Evolutionary conservation across 2,797 vertebrate genomes (phyloP).

Genomic region (Peromyscus nudipes): DNA sequence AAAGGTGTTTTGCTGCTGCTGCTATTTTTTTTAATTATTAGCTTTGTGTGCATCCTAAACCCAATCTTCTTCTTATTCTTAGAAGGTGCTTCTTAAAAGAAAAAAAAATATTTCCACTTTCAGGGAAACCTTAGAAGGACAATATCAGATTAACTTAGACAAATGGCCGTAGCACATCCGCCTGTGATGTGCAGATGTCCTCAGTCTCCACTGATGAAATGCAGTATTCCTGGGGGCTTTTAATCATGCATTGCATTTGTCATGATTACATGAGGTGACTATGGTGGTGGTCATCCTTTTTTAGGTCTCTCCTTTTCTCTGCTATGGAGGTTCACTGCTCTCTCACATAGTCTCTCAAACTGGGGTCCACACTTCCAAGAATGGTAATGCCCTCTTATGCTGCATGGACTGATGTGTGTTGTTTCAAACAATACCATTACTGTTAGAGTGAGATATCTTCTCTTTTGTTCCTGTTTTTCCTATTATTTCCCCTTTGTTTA

Average conservation of each 20-base stretch:
- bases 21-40: background rate
- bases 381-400: background rate
- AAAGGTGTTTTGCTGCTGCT: background rate
- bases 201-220: background rate
- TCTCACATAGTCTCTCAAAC: background rate
- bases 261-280: background rate
- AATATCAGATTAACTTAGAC: conserved; percentile 26
- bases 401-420: background rate
- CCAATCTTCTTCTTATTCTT: background rate
- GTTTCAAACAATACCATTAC: conserved; percentile 23
- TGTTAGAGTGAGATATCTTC: background rate
- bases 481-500: conserved; percentile 33
- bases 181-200: background rate
- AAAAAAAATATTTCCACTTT: background rate
- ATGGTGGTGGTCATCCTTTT: background rate
- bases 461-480: background rate
- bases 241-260: background rate
- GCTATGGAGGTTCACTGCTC: background rate
- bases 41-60: background rate
- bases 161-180: background rate
- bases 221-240: background rate
- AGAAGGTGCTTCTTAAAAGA: conserved; percentile 24
- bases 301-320: background rate
- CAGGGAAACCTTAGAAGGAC: background rate
- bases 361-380: background rate